Evolutionary conservation across 92 coral and sea anemone species (phyloP), one percentile per base, ranked within the genome.

Genomic region (Blastomussa wellsi): DNA sequence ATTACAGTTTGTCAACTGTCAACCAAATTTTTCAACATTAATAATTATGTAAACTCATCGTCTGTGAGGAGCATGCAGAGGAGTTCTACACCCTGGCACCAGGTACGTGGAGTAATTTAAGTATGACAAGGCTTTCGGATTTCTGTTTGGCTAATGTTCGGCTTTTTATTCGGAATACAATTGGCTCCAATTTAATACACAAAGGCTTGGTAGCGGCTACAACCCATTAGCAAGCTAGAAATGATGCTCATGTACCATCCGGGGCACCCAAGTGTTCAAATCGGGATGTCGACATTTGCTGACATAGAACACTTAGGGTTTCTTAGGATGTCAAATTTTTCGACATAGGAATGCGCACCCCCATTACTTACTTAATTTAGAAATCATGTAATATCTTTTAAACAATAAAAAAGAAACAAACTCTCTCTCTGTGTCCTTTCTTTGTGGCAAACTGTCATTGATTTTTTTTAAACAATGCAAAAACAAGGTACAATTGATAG

Each of bases 221-320:
- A 8, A 67, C 72, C 32, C 42, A 39, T 67, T 67, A 67, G 38
- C 72, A 31, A 33, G 38, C 72, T 19, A 32, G 38, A n/a, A n/a
- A n/a, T n/a, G n/a, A n/a, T n/a, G n/a, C n/a, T n/a, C n/a, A n/a
- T n/a, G n/a, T n/a, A n/a, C 42, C 76, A 72, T 72, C 76, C 33
- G 31, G 32, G 76, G 28, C 72, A 36, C 76, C 51, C 22, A 37
- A 72, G 76, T 72, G 76, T 41, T 74, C 51, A 7, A n/a, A 22
- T 74, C 51, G 55, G 20, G 60, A 59, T 74, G 78, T 74, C 53
- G 29, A 26, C 53, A 20, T 41, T 74, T 44, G 44, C 19, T 39
- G 78, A 53, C 66, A 53, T 41, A 49, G 80, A 76, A 76, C 80
- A 76, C 66, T 76, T 28, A 36, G 17, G 80, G 80, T 49, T 76